These are phyloP conservation scores for Coreoperca whiteheadi DNA, from an alignment of 2,113 vertebrate species.

Conservation along the genomic window DNA sequence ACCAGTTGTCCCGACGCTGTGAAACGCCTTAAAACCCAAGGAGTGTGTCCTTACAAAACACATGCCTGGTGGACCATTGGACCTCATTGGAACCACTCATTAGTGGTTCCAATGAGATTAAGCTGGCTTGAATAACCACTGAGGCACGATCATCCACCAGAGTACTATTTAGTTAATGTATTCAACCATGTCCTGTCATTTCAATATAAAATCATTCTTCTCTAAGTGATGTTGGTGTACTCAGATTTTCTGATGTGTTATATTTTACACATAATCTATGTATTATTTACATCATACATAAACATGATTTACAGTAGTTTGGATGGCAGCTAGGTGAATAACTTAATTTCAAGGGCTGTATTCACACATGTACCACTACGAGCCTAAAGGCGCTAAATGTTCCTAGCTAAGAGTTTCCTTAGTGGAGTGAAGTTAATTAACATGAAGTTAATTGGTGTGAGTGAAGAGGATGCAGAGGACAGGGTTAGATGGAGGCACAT, in stretches of 20 bases:
- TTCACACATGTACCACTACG: too few species aligned
- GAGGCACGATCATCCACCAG: not conserved
- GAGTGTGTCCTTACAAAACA: conserved; percentile 13
- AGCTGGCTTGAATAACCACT: not conserved
- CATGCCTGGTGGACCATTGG: not conserved
- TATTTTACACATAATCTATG: not conserved
- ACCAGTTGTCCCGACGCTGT: not conserved
- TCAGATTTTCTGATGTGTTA: not conserved
- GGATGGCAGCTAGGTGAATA: too few species aligned
- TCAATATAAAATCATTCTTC: conserved; percentile 3
- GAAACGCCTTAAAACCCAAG: conserved; percentile 56
- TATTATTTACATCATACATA: not conserved
- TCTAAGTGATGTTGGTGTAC: not conserved
- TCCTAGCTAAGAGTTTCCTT: too few species aligned
- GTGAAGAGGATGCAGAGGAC: too few species aligned
- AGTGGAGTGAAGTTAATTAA: too few species aligned
- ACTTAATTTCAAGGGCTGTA: too few species aligned
- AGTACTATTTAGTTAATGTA: not conserved
- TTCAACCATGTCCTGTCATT: conserved; percentile 2
- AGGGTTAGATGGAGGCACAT: too few species aligned
- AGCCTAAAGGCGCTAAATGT: too few species aligned
- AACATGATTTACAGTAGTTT: too few species aligned
- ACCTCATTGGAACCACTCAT: too few species aligned
- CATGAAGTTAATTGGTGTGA: too few species aligned
- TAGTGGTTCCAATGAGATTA: not conserved